Conservation (phyloP, 1,140 invertebrate genomes). For the Cryptotermes secundus region DNA sequence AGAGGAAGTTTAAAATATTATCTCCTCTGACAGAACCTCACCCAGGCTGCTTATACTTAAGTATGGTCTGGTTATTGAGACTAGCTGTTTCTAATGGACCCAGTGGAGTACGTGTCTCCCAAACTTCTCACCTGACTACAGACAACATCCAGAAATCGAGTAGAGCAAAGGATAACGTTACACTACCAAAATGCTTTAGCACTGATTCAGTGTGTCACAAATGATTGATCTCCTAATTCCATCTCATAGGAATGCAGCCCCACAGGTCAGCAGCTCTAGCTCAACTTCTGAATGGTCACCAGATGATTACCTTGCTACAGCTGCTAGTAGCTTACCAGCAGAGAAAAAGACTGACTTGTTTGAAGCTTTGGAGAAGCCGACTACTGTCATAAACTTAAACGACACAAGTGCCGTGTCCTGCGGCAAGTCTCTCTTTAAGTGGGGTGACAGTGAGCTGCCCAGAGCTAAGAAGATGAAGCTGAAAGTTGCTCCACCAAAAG, state of each 20-base stretch:
- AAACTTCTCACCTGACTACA: too few relatives aligned
- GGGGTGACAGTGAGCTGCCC: background rate
- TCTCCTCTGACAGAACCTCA: too few relatives aligned
- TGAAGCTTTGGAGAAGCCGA: background rate
- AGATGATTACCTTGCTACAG: background rate
- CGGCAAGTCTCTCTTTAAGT: background rate
- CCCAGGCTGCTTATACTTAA: too few relatives aligned
- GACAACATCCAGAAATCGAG: too few relatives aligned
- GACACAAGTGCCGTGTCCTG: background rate
- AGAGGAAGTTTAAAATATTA: too few relatives aligned
- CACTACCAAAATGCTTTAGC: too few relatives aligned
- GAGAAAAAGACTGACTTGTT: background rate
- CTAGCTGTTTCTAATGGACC: too few relatives aligned
- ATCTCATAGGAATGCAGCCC: background rate
- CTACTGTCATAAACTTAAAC: background rate
- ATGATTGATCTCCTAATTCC: background rate
- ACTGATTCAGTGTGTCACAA: too few relatives aligned
- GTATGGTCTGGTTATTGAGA: too few relatives aligned
- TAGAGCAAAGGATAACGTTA: too few relatives aligned
- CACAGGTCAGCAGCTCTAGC: background rate
- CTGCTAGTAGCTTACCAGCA: background rate
- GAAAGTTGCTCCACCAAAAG: background rate
- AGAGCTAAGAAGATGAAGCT: background rate
- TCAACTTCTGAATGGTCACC: slow-evolving; percentile 1
- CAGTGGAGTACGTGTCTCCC: too few relatives aligned